A percentile compares a stretch with the other conserved stretches of the same genome.
Conservation (phyloP, 2,888 invertebrate species). For the Eilema caniola region DNA sequence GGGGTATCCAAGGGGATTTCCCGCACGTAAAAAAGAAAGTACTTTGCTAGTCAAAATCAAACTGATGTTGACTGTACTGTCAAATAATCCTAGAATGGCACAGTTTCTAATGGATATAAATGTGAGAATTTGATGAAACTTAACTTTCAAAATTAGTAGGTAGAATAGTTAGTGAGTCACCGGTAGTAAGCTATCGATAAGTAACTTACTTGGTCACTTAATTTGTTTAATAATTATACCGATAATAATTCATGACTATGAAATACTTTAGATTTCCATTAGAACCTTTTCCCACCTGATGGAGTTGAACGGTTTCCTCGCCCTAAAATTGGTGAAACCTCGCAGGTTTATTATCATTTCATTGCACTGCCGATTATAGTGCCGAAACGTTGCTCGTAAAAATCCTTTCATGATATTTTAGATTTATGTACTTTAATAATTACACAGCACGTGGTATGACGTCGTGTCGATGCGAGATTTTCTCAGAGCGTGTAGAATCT, state of each 20-base stretch:
- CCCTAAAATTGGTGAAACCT: background rate
- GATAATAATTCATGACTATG: background rate
- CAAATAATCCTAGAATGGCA: background rate
- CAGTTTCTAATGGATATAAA: background rate
- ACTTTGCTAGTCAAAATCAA: no score
- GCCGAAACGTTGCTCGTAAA: background rate
- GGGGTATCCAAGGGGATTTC: no score
- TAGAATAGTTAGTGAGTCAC: background rate
- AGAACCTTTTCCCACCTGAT: background rate
- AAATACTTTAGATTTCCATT: background rate
- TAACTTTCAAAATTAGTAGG: background rate
- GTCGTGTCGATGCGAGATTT: background rate
- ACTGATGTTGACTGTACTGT: background rate
- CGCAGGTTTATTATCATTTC: conserved; percentile 5
- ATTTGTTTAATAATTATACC: background rate
- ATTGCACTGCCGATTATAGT: background rate
- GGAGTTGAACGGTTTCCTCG: background rate
- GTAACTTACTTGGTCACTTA: background rate
- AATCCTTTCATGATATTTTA: background rate
- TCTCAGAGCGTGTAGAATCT: background rate
- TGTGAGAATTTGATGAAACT: background rate
- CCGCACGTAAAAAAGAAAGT: no score
- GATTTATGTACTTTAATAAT: background rate
- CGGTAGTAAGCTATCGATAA: no score
- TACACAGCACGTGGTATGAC: background rate